These are phyloP conservation scores for Nebria brevicollis DNA, from an alignment of 2,888 invertebrate species.

Conservation along the genomic window DNA sequence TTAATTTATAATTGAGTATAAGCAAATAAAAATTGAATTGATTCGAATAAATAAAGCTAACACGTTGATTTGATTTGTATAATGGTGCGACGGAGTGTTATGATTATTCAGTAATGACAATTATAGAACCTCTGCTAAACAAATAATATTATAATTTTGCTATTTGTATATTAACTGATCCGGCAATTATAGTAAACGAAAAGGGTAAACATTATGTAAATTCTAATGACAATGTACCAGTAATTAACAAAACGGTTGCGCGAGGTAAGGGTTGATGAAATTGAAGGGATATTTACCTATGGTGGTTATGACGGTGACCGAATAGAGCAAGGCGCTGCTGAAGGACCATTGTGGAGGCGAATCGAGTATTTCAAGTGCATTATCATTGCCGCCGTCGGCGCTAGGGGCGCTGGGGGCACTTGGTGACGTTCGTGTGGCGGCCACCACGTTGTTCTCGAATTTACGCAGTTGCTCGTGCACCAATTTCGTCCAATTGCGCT, in stretches of 20 bases:
- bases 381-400: constrained; percentile 54
- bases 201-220: background rate
- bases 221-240: background rate
- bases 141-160: background rate
- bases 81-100: too few species aligned
- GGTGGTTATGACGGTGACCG: constrained; percentile 87
- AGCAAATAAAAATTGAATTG: too few species aligned
- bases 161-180: background rate
- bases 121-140: background rate
- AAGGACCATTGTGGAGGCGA: constrained; percentile 78
- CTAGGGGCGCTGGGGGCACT: constrained; percentile 45
- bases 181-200: background rate
- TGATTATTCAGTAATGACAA: background rate
- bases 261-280: background rate
- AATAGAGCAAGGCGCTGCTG: constrained; percentile 84
- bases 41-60: too few species aligned
- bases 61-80: too few species aligned
- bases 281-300: constrained; percentile 73
- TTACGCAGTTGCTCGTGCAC: constrained; percentile 81
- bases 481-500: constrained; percentile 83
- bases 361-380: constrained; percentile 54
- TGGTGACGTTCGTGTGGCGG: constrained; percentile 71
- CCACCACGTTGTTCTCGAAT: constrained; percentile 83
- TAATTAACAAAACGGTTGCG: background rate
- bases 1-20: too few species aligned